These are phyloP conservation scores for Varanus salvator DNA, from an alignment of 2,113 vertebrate species.

Conservation along the genomic window DNA sequence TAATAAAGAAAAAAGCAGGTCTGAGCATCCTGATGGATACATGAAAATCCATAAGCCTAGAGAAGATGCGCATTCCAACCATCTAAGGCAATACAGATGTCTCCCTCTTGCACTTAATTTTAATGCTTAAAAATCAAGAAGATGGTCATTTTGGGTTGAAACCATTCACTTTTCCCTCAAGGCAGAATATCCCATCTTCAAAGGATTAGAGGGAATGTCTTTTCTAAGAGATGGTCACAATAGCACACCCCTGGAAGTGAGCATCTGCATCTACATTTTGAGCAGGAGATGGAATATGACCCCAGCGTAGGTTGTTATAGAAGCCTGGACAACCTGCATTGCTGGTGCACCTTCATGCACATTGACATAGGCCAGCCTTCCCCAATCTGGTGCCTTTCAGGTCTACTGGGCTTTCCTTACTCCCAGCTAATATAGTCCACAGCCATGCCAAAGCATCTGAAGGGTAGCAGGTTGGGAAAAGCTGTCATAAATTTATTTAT, in stretches of 20 bases:
- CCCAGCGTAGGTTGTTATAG: not conserved
- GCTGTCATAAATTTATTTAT: not conserved
- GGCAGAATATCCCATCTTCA: not conserved
- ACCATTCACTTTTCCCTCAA: not conserved
- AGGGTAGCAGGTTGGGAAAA: too few relatives aligned
- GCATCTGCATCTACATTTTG: not conserved
- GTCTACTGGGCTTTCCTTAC: too few relatives aligned
- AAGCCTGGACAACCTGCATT: not conserved
- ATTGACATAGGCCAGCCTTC: not conserved
- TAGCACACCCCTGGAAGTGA: not conserved
- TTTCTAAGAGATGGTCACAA: not conserved
- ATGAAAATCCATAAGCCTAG: not conserved
- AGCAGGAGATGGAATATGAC: fast-evolving
- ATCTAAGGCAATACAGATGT: not conserved
- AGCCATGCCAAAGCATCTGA: too few relatives aligned
- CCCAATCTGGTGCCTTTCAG: too few relatives aligned
- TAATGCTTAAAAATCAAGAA: not conserved
- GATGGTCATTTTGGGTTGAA: slow-evolving; percentile 19
- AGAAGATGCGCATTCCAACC: not conserved
- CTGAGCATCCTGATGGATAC: not conserved
- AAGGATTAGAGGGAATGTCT: not conserved
- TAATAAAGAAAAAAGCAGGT: not conserved
- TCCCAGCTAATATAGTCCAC: too few relatives aligned
- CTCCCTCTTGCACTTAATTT: not conserved
- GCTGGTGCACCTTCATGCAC: not conserved